phyloP scores from a whole-genome alignment of 2,888 invertebrate species.

The Drosophila putrida region DNA sequence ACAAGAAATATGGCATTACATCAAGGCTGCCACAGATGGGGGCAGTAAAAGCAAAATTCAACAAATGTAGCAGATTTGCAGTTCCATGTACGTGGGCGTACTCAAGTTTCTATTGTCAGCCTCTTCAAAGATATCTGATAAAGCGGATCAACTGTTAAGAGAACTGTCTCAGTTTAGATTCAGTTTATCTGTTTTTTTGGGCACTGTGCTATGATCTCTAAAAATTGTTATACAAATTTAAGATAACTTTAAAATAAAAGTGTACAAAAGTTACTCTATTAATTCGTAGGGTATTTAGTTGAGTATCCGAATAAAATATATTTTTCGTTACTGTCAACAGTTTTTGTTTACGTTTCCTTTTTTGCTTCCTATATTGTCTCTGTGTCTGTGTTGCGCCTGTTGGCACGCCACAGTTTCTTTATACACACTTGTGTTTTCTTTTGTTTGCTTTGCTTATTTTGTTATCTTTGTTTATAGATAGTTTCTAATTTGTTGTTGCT shows the following conservation, averaged over 20 bases:
- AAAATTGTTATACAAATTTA: no score
- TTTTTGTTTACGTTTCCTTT: constrained; percentile 3
- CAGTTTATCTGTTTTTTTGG: no score
- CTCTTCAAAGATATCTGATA: neutral
- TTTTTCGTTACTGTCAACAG: neutral
- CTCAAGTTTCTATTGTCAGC: neutral
- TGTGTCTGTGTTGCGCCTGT: constrained; percentile 3
- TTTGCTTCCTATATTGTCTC: constrained; percentile 20
- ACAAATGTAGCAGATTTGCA: constrained; percentile 41
- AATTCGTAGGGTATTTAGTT: constrained; percentile 2
- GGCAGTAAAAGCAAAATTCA: constrained; percentile 27
- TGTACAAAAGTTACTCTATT: no score
- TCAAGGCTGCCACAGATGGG: constrained; percentile 14
- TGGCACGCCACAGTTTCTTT: constrained; percentile 38
- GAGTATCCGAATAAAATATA: constrained; percentile 11
- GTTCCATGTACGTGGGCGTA: neutral
- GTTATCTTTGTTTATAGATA: constrained; percentile 63
- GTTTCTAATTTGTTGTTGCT: constrained; percentile 36
- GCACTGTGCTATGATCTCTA: no score
- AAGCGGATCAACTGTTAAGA: neutral
- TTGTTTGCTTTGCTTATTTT: constrained; percentile 33
- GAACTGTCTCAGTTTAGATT: no score
- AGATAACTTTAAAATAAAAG: no score
- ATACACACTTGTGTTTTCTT: constrained; percentile 32
- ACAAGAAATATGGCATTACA: constrained; percentile 52